A percentile compares a stretch with the other conserved stretches of the same genome.
Conservation (phyloP, 1,140 invertebrate genomes). For the Akabosia matsudoensis region DNA sequence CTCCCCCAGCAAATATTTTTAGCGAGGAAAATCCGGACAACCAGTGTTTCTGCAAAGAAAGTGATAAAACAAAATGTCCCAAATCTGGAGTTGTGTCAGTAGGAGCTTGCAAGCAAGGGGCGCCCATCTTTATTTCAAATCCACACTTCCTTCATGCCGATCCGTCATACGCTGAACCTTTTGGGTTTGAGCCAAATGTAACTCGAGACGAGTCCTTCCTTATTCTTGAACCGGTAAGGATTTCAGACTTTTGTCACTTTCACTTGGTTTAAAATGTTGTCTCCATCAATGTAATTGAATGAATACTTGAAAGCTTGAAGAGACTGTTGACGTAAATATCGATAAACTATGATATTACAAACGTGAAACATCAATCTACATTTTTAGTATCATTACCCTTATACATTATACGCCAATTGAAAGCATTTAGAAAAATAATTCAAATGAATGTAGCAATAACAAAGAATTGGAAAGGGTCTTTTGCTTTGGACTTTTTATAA, state of each 20-base stretch:
- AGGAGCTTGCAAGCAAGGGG: neutral
- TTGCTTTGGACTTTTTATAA: no score
- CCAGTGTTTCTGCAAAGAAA: conserved; percentile 16
- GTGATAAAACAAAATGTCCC: conserved; percentile 21
- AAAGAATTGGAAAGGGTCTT: no score
- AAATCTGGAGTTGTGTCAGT: conserved; percentile 1
- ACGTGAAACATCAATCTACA: no score
- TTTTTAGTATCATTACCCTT: no score
- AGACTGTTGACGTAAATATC: no score
- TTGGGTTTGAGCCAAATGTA: conserved; percentile 3
- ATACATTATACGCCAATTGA: no score
- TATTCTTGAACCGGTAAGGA: conserved; percentile 19
- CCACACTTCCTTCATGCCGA: conserved; percentile 13
- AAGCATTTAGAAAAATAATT: no score
- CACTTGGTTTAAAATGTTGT: no score
- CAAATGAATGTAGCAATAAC: no score
- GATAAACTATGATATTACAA: no score
- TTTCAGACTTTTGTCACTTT: neutral
- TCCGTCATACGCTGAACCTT: conserved; percentile 10
- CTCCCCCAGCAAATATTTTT: neutral
- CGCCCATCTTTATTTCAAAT: conserved; percentile 2
- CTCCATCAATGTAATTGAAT: no score
- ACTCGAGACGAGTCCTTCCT: neutral
- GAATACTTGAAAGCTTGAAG: no score
- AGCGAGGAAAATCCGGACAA: conserved; percentile 10